Percentiles rank a stretch among this genome's conserved stretches.
These are phyloP conservation scores for Frankliniella fusca DNA, from an alignment of 2,888 invertebrate genomes.

Conservation along the genomic window DNA sequence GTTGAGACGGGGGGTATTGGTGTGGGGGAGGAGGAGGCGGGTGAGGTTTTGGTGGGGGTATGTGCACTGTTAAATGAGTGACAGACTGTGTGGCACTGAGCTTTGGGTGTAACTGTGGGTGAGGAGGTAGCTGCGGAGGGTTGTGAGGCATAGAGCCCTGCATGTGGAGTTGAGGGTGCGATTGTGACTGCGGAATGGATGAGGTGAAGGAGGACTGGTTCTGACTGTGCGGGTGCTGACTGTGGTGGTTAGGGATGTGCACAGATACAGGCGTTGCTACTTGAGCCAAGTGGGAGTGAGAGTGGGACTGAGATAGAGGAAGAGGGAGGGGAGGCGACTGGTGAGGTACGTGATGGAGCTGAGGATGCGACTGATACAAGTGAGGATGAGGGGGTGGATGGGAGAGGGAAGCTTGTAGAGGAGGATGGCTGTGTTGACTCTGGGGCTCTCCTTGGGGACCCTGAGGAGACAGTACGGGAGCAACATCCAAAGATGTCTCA, in stretches of 20 bases:
- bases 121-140: neutral
- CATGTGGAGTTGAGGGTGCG: neutral
- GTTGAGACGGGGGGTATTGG: neutral
- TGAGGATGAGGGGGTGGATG: neutral
- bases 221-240: neutral
- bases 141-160: neutral
- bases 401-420: neutral
- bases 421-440: constrained; percentile 22
- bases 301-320: neutral
- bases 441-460: constrained; percentile 29
- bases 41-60: constrained; percentile 24
- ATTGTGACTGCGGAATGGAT: neutral
- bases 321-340: neutral
- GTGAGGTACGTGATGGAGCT: neutral
- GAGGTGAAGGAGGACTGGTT: neutral
- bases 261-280: neutral
- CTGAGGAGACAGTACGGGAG: constrained; percentile 43
- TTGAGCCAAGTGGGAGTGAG: neutral
- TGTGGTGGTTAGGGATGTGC: neutral
- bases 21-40: constrained; percentile 25
- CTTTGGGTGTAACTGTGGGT: constrained; percentile 1
- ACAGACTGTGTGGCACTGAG: neutral
- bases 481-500: constrained; percentile 62
- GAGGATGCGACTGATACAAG: constrained; percentile 6
- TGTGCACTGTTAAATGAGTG: neutral